Conservation (phyloP, 92 coral and sea anemone species). For the Isaurus tuberculatus region DNA sequence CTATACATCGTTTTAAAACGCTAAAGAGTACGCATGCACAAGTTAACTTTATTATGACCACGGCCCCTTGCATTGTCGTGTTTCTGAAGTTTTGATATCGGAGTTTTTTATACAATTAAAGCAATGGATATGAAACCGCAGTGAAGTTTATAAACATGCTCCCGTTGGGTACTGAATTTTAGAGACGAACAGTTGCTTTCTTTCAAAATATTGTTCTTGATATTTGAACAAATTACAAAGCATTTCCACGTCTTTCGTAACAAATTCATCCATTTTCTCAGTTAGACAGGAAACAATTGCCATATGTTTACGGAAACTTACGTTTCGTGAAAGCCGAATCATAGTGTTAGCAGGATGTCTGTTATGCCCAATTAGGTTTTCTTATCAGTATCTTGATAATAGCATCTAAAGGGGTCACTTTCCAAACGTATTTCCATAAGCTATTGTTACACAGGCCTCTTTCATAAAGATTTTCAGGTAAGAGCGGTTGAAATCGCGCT, state of each 20-base stretch:
- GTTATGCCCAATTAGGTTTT: conserved; percentile 42
- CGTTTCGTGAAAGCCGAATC: conserved; percentile 25
- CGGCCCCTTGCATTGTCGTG: background rate
- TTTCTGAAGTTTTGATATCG: background rate
- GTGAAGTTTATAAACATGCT: too few relatives aligned
- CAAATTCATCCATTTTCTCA: background rate
- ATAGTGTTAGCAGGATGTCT: conserved; percentile 30
- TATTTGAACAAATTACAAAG: background rate
- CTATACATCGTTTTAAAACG: background rate
- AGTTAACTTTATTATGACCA: too few relatives aligned
- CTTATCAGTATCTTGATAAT: conserved; percentile 12
- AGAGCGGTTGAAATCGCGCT: background rate
- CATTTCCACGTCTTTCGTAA: background rate
- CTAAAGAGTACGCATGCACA: background rate
- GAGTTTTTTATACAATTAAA: background rate
- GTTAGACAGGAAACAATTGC: background rate
- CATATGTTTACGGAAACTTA: background rate
- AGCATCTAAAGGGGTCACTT: conserved; percentile 5
- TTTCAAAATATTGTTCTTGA: background rate
- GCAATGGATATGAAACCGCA: background rate
- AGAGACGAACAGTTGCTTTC: background rate
- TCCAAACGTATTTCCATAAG: background rate
- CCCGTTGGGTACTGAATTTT: too few relatives aligned
- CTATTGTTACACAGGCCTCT: background rate
- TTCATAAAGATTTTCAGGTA: background rate